Conservation (phyloP, 2,888 invertebrate genomes). For the Harpalus rufipes region DNA sequence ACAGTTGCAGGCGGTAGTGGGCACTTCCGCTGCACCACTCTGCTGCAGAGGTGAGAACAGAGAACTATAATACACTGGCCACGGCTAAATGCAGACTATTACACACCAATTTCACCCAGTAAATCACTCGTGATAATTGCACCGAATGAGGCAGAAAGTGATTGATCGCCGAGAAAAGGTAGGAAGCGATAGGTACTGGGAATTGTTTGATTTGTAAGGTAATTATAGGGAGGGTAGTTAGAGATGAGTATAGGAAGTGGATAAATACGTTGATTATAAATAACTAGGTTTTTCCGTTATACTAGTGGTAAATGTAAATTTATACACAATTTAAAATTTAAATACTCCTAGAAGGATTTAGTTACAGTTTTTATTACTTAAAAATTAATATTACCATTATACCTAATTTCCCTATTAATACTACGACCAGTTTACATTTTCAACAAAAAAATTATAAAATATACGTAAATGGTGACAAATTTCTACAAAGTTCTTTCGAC, state of each 20-base stretch:
- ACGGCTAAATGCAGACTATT: slow-evolving; percentile 75
- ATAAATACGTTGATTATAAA: background rate
- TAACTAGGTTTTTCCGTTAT: background rate
- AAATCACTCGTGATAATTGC: slow-evolving; percentile 77
- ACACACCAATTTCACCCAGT: slow-evolving; percentile 77
- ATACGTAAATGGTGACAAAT: no score
- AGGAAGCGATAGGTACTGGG: background rate
- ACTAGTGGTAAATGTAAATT: background rate
- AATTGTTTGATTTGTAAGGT: slow-evolving; percentile 29
- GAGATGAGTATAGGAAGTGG: background rate
- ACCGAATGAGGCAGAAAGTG: slow-evolving; percentile 70
- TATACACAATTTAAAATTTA: background rate
- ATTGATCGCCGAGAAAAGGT: slow-evolving; percentile 51
- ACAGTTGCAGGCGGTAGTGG: slow-evolving; percentile 47
- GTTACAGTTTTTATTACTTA: no score
- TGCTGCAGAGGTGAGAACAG: slow-evolving; percentile 25
- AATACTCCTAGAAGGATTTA: no score
- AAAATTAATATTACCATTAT: no score
- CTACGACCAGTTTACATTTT: no score
- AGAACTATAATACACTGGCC: background rate
- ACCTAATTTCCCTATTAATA: no score
- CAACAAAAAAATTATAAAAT: no score
- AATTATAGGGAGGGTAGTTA: background rate
- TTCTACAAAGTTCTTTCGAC: no score
- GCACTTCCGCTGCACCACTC: slow-evolving; percentile 58